Base-by-base conservation (phyloP, 2,797 vertebrate species). In the Pelodytes ibericus region DNA sequence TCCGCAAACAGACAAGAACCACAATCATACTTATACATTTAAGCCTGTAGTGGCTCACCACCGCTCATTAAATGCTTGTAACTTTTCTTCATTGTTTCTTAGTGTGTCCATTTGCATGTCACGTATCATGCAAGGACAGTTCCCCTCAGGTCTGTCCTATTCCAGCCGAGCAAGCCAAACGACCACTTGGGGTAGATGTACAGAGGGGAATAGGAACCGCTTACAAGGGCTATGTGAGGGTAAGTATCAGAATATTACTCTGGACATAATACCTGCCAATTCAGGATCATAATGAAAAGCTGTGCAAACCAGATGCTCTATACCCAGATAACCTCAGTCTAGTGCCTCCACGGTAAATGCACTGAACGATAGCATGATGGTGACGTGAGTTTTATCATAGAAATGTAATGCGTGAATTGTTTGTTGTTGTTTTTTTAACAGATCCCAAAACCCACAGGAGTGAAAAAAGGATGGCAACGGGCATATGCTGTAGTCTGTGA, bases 81-180 rank as follows among this genome's bases (percentile, higher is more conserved):
- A 0, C n/a, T 36, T 13, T 33, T 5, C 2, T 8, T 9, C 6
- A 31, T 56, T 1, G n/a, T n/a, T n/a, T n/a, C n/a, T 22, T 84
- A 99, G 97, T 98, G 80, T 99, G 97, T 81, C 94, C 96, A 1
- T 99, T 99, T 81, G 94, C 95, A 84, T 99, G 97, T 86, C 97
- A 99, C 0, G 93, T 95, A 72, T 90, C 94, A 87, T 99, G 97
- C 86, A 96, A 93, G 88, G 97, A 99, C 87, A 92, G 95, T 10
- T 94, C 95, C 3, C 96, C 97, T 72, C 93, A 94, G 84, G 90
- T 98, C 82, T 99, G 97, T 86, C 97, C 96, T 59, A 95, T 99
- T 82, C 96, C 97, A 27, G 89, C 94, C 0, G 97, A 99, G 85
- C 97, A 98, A 83, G 90, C 95, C 81, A 98, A 96, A 90, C 92